These are phyloP conservation scores for Pipistrellus pipistrellus DNA, from an alignment of 2,797 vertebrate species.

Conservation along the genomic window DNA sequence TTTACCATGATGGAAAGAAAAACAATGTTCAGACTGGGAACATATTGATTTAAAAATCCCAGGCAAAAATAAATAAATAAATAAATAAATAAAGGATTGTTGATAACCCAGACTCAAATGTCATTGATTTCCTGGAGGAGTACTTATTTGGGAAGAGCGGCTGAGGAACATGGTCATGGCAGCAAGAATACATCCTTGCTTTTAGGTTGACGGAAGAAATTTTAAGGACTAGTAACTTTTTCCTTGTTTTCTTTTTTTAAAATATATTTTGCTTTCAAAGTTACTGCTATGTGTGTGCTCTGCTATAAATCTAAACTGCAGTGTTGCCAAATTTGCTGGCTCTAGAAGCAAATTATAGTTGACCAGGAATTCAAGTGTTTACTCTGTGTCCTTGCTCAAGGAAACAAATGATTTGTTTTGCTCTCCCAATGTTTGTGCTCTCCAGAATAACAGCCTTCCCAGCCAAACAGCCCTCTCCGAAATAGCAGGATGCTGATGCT, in stretches of 20 bases:
- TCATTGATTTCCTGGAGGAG: conserved; percentile 26
- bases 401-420: conserved; percentile 80
- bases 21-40: not conserved
- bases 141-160: conserved; percentile 38
- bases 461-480: conserved; percentile 57
- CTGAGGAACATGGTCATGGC: not conserved
- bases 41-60: conserved; percentile 41
- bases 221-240: conserved; percentile 56
- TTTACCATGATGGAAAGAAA: conserved; percentile 49
- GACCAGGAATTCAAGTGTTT: conserved; percentile 68
- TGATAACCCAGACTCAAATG: conserved; percentile 49
- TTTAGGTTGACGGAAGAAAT: not conserved
- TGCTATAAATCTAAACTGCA: conserved; percentile 69
- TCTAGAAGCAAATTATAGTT: conserved; percentile 76
- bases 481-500: conserved; percentile 68
- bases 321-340: conserved; percentile 51
- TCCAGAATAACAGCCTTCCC: conserved; percentile 46
- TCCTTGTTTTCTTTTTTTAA: conserved; percentile 46
- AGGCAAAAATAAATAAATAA: not conserved
- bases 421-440: conserved; percentile 15
- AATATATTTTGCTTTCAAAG: conserved; percentile 66
- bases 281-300: not conserved
- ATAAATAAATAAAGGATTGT: conserved; percentile 60
- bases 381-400: conserved; percentile 67
- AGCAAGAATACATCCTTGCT: not conserved